Conservation (phyloP, 2,113 vertebrate genomes). For the Camelus dromedarius region DNA sequence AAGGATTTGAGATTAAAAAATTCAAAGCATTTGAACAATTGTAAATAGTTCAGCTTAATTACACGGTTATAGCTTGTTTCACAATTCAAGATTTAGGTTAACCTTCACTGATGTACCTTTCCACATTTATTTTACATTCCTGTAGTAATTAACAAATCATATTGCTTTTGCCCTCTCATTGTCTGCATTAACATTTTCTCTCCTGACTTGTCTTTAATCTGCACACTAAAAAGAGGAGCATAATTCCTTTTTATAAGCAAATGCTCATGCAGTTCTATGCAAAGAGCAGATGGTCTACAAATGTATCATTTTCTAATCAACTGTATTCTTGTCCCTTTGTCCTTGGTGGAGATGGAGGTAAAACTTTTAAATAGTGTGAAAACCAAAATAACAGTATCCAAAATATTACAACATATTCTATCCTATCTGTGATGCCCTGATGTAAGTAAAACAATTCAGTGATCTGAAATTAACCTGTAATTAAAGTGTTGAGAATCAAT, state of each 20-base stretch:
- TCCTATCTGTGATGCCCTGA: too few species aligned
- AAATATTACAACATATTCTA: neutral
- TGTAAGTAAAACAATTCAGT: too few species aligned
- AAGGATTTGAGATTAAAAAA: neutral
- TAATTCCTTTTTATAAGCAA: neutral
- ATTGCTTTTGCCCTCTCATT: conserved; percentile 10
- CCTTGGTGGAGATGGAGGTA: neutral
- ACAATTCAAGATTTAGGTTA: conserved; percentile 21
- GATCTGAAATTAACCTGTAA: too few species aligned
- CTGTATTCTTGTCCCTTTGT: neutral
- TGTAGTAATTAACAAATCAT: conserved; percentile 11
- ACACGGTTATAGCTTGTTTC: neutral
- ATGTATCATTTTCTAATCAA: neutral
- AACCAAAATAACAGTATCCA: neutral
- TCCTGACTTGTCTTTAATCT: neutral
- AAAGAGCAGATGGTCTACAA: neutral
- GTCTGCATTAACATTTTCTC: neutral
- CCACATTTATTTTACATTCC: neutral
- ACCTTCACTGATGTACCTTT: neutral
- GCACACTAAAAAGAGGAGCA: neutral
- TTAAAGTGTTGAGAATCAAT: too few species aligned
- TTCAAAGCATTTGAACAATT: neutral
- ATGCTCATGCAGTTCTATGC: neutral
- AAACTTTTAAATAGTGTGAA: neutral
- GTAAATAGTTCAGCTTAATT: neutral